Conservation (phyloP, 2,797 vertebrate genomes). For the Darevskia mixta region DNA sequence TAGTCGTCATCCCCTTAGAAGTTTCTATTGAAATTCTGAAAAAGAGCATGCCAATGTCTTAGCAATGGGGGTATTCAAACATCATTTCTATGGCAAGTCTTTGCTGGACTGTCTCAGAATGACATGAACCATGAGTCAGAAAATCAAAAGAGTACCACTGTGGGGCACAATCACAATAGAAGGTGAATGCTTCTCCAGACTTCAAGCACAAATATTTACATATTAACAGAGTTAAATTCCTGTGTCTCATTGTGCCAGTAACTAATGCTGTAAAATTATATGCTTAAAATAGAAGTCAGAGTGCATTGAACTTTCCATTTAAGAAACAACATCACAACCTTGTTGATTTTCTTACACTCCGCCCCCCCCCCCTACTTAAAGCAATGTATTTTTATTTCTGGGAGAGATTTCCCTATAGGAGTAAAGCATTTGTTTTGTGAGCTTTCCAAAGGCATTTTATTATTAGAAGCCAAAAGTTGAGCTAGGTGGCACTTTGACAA, state of each 20-base stretch:
- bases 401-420: neutral
- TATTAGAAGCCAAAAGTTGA: neutral
- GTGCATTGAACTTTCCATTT: neutral
- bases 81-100: constrained; percentile 45
- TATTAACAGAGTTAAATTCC: constrained; percentile 24
- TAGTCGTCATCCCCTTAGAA: neutral
- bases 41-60: constrained; percentile 45
- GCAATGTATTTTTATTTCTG: neutral
- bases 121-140: constrained; percentile 38
- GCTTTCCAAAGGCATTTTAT: neutral
- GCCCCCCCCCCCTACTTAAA: neutral
- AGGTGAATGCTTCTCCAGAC: constrained; percentile 8
- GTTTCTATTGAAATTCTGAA: constrained; percentile 50
- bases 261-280: neutral
- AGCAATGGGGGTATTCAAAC: constrained; percentile 42
- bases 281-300: constrained; percentile 24
- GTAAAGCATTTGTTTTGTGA: neutral
- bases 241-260: neutral
- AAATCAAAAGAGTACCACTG: neutral
- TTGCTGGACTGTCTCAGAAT: constrained; percentile 25
- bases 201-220: constrained; percentile 33
- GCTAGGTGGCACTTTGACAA: neutral
- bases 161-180: constrained; percentile 23
- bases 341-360: no score
- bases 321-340: no score